phyloP scores from a whole-genome alignment of 92 coral and sea anemone genomes.

The Phenganax marumi region DNA sequence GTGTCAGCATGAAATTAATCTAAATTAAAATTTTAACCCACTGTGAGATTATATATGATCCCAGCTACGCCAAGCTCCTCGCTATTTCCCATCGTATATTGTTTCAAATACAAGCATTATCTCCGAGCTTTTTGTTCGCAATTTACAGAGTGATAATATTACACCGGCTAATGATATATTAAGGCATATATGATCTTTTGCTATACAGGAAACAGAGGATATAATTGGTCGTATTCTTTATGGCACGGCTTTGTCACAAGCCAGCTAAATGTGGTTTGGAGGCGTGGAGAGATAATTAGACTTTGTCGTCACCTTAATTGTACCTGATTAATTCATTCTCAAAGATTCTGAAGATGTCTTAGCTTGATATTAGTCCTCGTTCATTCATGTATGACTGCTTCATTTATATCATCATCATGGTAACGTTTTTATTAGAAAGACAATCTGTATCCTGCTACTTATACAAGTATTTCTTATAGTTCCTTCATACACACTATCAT shows the following conservation, averaged over 20 bases:
- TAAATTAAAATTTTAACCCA: slow-evolving; percentile 10
- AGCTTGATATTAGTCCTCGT: slow-evolving; percentile 34
- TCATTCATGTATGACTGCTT: slow-evolving; percentile 40
- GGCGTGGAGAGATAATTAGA: slow-evolving; percentile 90
- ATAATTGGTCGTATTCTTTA: slow-evolving; percentile 40
- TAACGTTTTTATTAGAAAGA: slow-evolving; percentile 25
- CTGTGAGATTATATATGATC: slow-evolving; percentile 14
- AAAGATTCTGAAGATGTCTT: slow-evolving; percentile 28
- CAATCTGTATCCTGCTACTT: slow-evolving; percentile 2
- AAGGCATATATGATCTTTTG: slow-evolving; percentile 37
- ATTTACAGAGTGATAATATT: slow-evolving; percentile 20
- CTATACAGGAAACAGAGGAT: slow-evolving; percentile 32
- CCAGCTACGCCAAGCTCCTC: neutral
- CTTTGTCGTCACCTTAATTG: slow-evolving; percentile 45
- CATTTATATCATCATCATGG: slow-evolving; percentile 24
- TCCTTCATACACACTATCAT: neutral
- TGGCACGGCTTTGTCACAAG: slow-evolving; percentile 25
- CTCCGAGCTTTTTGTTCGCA: slow-evolving; percentile 23
- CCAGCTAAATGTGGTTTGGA: slow-evolving; percentile 45
- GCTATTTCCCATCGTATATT: neutral
- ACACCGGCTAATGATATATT: slow-evolving; percentile 24
- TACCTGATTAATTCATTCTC: slow-evolving; percentile 44
- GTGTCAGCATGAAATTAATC: slow-evolving; percentile 1
- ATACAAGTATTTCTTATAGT: neutral
- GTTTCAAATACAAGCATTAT: neutral